Conservation (phyloP, 2,888 invertebrate genomes). For the Neoascia interrupta region DNA sequence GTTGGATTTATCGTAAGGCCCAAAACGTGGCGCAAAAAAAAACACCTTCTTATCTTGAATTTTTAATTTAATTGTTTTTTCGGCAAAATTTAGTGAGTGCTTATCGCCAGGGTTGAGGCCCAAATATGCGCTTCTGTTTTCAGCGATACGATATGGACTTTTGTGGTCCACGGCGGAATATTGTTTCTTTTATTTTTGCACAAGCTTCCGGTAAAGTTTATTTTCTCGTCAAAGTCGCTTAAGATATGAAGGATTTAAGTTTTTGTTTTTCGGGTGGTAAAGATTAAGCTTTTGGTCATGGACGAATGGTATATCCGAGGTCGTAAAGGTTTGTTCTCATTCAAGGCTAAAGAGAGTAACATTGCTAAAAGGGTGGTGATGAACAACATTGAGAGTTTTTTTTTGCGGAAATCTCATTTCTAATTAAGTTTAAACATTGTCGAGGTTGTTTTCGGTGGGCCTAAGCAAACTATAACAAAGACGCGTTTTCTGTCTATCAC, state of each 20-base stretch:
- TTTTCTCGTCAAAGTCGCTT: conserved; percentile 7
- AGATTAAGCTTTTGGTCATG: conserved; percentile 1
- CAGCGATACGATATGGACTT: conserved; percentile 18
- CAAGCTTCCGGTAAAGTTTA: conserved; percentile 28
- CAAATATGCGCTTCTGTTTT: not conserved
- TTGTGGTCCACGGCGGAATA: conserved; percentile 32
- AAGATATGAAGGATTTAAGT: not conserved
- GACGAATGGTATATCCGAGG: too few relatives aligned
- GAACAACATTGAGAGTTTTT: too few relatives aligned
- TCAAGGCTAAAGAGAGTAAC: too few relatives aligned
- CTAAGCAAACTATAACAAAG: too few relatives aligned
- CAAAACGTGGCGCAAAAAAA: not conserved
- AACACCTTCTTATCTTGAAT: conserved; percentile 15
- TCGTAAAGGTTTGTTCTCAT: too few relatives aligned
- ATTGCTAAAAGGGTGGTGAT: too few relatives aligned
- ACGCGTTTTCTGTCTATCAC: too few relatives aligned
- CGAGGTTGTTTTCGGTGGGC: too few relatives aligned
- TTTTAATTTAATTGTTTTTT: conserved; percentile 13
- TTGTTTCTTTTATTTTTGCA: conserved; percentile 2
- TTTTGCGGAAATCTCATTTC: too few relatives aligned
- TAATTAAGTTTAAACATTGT: too few relatives aligned
- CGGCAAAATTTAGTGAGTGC: conserved; percentile 11
- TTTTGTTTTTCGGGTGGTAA: not conserved
- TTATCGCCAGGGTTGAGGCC: conserved; percentile 15
- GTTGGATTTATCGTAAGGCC: conserved; percentile 27